Conservation (phyloP, 2,797 vertebrate genomes). For the Moxostoma hubbsi region DNA sequence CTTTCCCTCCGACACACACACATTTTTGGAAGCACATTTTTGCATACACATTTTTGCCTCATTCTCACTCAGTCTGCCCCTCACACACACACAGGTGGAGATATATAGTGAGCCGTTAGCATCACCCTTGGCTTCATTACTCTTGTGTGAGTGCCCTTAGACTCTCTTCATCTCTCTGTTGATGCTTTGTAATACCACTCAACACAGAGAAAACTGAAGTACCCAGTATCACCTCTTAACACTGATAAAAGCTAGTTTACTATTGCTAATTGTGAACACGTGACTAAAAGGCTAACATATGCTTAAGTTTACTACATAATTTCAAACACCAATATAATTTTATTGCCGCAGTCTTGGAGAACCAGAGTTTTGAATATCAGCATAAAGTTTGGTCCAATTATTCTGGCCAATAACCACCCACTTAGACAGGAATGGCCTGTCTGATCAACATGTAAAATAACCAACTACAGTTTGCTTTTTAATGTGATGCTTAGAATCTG, state of each 20-base stretch:
- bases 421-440: no score
- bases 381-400: no score
- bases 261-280: background rate
- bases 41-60: constrained; percentile 3
- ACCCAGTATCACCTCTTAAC: background rate
- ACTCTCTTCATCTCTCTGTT: constrained; percentile 7
- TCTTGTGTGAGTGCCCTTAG: constrained; percentile 28
- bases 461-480: no score
- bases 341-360: no score
- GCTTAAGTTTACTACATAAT: background rate
- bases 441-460: no score
- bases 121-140: constrained; percentile 25
- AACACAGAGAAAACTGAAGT: background rate
- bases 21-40: constrained; percentile 17
- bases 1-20: constrained; percentile 41
- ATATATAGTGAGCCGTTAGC: background rate
- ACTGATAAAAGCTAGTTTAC: constrained; percentile 6
- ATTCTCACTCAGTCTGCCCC: background rate
- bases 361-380: no score
- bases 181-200: background rate
- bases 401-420: no score
- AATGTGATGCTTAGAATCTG: no score
- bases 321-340: no score
- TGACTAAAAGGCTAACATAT: background rate
- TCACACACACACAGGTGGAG: background rate